A percentile compares a stretch with the other conserved stretches of the same genome.
Evolutionary conservation across 2,888 invertebrate genomes (phyloP).

Genomic region (Sipunculus nudus): DNA sequence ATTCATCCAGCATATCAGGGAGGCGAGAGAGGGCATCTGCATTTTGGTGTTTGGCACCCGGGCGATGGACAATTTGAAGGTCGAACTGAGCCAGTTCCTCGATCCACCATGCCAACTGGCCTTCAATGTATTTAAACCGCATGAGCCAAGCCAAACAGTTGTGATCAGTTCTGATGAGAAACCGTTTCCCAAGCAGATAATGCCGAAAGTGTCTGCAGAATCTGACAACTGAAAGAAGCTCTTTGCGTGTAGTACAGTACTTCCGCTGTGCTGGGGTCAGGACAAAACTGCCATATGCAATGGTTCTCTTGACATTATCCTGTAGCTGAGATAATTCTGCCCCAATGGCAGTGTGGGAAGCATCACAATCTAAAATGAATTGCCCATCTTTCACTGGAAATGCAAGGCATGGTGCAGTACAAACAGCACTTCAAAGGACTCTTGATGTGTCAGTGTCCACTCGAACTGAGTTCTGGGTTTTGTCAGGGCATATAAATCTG

Average conservation of each 20-base stretch:
- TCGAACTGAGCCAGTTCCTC: background rate
- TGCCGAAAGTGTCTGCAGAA: background rate
- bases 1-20: background rate
- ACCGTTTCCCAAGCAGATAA: background rate
- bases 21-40: conserved; percentile 1
- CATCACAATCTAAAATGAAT: conserved; percentile 2
- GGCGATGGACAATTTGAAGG: background rate
- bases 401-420: no score
- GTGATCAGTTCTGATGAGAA: conserved; percentile 1
- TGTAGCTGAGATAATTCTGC: background rate
- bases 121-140: background rate
- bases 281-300: background rate
- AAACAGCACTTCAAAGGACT: no score
- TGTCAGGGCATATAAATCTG: no score
- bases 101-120: background rate
- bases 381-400: no score
- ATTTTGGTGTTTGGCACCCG: background rate
- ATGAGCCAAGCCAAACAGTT: background rate
- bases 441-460: no score
- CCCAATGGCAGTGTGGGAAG: background rate
- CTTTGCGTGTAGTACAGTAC: background rate
- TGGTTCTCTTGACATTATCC: background rate
- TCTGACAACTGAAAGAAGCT: background rate
- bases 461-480: no score
- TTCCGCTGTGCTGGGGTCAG: background rate